Conservation (phyloP, 1,140 invertebrate species). For the Pogonomyrmex barbatus region DNA sequence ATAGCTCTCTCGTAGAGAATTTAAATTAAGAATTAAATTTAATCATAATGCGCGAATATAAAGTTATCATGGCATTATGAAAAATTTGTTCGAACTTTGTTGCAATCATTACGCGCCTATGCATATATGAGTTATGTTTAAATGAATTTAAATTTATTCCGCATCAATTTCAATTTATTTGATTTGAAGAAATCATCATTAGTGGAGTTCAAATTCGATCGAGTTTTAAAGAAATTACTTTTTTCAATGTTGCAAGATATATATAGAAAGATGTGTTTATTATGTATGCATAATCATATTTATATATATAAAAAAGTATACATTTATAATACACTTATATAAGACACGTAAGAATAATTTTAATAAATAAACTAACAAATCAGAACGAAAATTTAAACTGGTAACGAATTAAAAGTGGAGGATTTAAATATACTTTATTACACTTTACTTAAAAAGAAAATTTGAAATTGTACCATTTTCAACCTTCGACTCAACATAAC, state of each 20-base stretch:
- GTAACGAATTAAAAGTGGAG: neutral
- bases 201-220: neutral
- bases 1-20: slow-evolving; percentile 33
- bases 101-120: slow-evolving; percentile 15
- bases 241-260: neutral
- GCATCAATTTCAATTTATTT: neutral
- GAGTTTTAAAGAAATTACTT: neutral
- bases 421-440: neutral
- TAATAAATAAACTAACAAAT: neutral
- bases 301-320: neutral
- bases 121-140: neutral
- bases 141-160: slow-evolving; percentile 13
- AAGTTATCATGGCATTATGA: slow-evolving; percentile 45
- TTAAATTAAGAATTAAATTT: slow-evolving; percentile 58
- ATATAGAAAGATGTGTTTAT: neutral
- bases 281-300: neutral
- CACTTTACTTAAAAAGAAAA: slow-evolving; percentile 12
- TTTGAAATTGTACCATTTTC: neutral
- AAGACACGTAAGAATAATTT: neutral
- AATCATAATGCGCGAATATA: slow-evolving; percentile 42
- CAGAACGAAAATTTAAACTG: neutral
- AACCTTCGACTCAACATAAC: neutral
- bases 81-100: slow-evolving; percentile 35
- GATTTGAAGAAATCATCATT: neutral
- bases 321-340: neutral